Evolutionary conservation across 2,888 invertebrate genomes (phyloP), one percentile per base, ranked within the genome.

Genomic region (Torymus auratus): DNA sequence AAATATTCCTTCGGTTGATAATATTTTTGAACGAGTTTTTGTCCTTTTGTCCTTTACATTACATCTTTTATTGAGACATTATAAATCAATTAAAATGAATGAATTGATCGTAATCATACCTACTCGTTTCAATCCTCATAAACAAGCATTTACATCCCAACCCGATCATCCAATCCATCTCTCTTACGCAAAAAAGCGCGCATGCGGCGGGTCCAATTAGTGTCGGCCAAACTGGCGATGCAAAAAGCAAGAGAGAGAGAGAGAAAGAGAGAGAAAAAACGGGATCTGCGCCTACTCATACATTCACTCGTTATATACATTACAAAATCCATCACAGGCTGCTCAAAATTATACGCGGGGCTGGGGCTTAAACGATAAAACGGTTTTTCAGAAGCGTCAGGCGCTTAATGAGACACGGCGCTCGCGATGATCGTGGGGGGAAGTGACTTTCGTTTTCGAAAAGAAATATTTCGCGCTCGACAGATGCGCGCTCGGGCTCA

Each of bases 381-480:
- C 64, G 55, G 64, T n/a, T 75, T 67, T 28, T 28, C 58, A 41
- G 14, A 72, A 56, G 81, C 80, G 82, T 85, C 83, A 69, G 68
- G 68, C 53, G 71, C 78, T 80, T 85, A 86, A 87, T 84, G 84
- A 86, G 85, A 82, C 83, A 7, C 41, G 41, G 41, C 41, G 41
- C 41, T 41, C 41, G 41, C 41, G 85, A 85, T 84, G 86, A 84
- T 85, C 83, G 84, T 10, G n/a, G 83, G 82, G 84, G 85, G 85
- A 86, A 87, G 84, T 87, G 87, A 88, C 86, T 87, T 85, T 85
- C 83, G 82, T 79, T 86, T 83, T 79, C 20, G 15, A 61, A 53
- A 79, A 68, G 81, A 80, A 80, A 84, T 82, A 80, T 62, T 80
- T 84, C 72, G 83, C 83, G 84, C 83, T 80, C 81, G 84, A 83